These are phyloP conservation scores for Riparia riparia DNA, from an alignment of 2,113 vertebrate species.

Conservation along the genomic window DNA sequence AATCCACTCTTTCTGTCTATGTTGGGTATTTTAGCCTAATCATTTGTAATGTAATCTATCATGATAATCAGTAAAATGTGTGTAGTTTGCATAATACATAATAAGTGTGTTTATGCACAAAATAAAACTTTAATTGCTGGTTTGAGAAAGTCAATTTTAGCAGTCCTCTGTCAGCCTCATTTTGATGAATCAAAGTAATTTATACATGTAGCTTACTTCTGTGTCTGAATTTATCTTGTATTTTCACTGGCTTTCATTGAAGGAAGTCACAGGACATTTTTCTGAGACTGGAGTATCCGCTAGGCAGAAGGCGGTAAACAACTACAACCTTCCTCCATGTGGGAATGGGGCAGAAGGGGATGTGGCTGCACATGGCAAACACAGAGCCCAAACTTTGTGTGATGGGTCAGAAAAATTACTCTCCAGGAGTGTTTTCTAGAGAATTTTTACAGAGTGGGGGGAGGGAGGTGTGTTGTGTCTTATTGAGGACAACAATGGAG, in stretches of 20 bases:
- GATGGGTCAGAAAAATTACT: neutral
- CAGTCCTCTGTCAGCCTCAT: slow-evolving; percentile 26
- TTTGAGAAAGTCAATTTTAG: neutral
- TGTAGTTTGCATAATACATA: slow-evolving; percentile 61
- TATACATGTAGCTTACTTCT: neutral
- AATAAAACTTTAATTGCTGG: slow-evolving; percentile 51
- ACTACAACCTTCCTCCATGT: neutral
- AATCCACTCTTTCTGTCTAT: slow-evolving; percentile 48
- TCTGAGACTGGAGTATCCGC: neutral
- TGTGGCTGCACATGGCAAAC: neutral
- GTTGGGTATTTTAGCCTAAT: neutral
- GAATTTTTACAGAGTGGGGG: neutral
- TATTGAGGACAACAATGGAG: neutral
- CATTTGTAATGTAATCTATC: slow-evolving; percentile 40
- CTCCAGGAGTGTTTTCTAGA: neutral
- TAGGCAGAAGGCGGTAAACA: neutral
- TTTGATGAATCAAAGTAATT: slow-evolving; percentile 35
- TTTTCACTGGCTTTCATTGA: neutral
- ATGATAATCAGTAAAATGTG: slow-evolving; percentile 59
- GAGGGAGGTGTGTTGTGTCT: neutral
- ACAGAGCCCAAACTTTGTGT: rapidly evolving
- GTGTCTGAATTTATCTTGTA: neutral
- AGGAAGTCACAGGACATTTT: neutral
- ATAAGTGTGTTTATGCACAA: slow-evolving; percentile 27
- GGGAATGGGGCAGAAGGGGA: neutral